These are phyloP conservation scores for Thunnus albacares DNA, from an alignment of 2,797 vertebrate species.

Conservation along the genomic window DNA sequence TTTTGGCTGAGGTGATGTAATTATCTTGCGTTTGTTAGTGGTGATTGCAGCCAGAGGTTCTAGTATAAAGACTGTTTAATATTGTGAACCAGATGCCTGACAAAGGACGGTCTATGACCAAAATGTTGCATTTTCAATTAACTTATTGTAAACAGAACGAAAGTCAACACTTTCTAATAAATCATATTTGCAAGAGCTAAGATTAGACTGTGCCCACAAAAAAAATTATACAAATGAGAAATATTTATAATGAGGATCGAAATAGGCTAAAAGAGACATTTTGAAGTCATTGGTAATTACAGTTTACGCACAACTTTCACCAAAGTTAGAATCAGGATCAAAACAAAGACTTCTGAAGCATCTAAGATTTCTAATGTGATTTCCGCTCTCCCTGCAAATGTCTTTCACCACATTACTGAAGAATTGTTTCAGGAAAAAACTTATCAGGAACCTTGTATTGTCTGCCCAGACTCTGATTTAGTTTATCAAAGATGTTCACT, in stretches of 20 bases:
- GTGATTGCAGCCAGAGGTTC: background rate
- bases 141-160: background rate
- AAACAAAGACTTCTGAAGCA: conserved; percentile 5
- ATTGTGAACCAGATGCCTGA: background rate
- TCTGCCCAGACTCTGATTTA: conserved; percentile 30
- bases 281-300: background rate
- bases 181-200: background rate
- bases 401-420: background rate
- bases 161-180: background rate
- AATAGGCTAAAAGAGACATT: background rate
- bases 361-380: background rate
- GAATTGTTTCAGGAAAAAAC: background rate
- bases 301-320: background rate
- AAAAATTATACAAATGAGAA: background rate
- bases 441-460: background rate
- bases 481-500: background rate
- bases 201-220: background rate
- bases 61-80: background rate
- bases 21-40: background rate
- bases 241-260: background rate
- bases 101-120: background rate
- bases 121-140: background rate
- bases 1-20: background rate
- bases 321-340: conserved; percentile 17
- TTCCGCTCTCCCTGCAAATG: background rate